Base-by-base conservation (phyloP, 2,888 invertebrate species). In the Dryocosmus kuriphilus region DNA sequence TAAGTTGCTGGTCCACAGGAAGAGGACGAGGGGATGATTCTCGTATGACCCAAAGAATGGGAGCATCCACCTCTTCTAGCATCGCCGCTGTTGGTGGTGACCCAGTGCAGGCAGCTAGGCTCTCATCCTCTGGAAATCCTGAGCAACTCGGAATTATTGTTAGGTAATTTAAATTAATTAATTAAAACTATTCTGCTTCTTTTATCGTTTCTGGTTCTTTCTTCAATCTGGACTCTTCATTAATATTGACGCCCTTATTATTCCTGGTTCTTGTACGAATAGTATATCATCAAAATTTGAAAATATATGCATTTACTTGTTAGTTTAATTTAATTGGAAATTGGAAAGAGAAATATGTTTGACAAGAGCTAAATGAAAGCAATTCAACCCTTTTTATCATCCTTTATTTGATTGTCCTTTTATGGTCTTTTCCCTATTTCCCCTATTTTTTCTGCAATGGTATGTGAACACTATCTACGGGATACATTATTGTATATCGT, bases 11-110 rank as follows among this genome's bases (percentile, higher is more conserved):
- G 90, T 90, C 89, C 81, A 85, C 87, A 78, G 87, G 88, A 85
- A 89, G 89, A 87, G 88, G 88, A 86, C 88, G 87, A 84, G 82
- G 84, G 85, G 83, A 90, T 90, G 90, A 88, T 88, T 88, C 88
- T 83, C 87, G 90, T 84, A 91, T 91, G 91, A 91, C 91, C 87
- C 90, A 89, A 85, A 91, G 91, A 89, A 91, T 91, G 91, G 91
- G 91, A 91, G 90, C 91, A 85, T 91, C 91, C 81, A 89, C 91
- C 87, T 91, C 91, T 87, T 91, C 91, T 81, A 91, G 89, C 88
- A 88, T 91, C 85, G 90, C 91, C 86, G 89, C 89, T 83, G 86
- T 90, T 83, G 91, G 91, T 85, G 91, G 90, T 84, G 91, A 91
- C 85, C 89, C 91, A 76, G 86, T 91, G 80, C 91, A 91, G 84